Evolutionary conservation across 2,797 vertebrate species (phyloP).

Genomic region (Rhinella marina): DNA sequence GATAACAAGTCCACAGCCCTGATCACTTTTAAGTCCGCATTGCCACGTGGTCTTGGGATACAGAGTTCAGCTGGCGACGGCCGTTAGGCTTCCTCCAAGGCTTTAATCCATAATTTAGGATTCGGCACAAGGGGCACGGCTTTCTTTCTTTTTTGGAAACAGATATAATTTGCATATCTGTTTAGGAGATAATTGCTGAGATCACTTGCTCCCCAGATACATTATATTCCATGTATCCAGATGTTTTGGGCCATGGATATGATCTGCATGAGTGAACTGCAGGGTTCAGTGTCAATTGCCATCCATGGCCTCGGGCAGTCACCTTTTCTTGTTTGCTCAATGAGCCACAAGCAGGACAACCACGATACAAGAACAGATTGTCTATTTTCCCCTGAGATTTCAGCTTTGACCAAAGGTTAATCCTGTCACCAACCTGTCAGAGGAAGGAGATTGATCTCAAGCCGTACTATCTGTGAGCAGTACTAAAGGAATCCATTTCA

Average conservation of each 20-base stretch:
- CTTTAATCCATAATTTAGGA: too few relatives aligned
- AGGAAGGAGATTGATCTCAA: constrained; percentile 11
- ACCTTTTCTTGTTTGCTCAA: background rate
- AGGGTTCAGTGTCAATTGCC: background rate
- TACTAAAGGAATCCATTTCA: constrained; percentile 14
- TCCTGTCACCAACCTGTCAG: constrained; percentile 30
- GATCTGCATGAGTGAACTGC: background rate
- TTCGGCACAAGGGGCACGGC: too few relatives aligned
- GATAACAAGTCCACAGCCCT: too few relatives aligned
- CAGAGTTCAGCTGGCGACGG: too few relatives aligned
- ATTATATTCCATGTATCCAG: background rate
- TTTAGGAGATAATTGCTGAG: background rate
- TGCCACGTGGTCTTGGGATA: too few relatives aligned
- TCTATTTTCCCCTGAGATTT: constrained; percentile 8
- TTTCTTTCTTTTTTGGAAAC: too few relatives aligned
- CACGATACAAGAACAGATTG: constrained; percentile 23
- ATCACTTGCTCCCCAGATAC: background rate
- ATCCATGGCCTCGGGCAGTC: background rate
- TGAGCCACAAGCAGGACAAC: background rate
- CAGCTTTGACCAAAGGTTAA: constrained; percentile 35
- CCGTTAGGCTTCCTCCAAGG: too few relatives aligned
- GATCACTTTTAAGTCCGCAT: too few relatives aligned
- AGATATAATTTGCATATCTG: too few relatives aligned
- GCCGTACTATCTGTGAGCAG: constrained; percentile 6
- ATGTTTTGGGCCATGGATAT: background rate